Evolutionary conservation across 53 echinoderm and acorn worm species (phyloP).

Genomic region (Holothuria leucospilota): DNA sequence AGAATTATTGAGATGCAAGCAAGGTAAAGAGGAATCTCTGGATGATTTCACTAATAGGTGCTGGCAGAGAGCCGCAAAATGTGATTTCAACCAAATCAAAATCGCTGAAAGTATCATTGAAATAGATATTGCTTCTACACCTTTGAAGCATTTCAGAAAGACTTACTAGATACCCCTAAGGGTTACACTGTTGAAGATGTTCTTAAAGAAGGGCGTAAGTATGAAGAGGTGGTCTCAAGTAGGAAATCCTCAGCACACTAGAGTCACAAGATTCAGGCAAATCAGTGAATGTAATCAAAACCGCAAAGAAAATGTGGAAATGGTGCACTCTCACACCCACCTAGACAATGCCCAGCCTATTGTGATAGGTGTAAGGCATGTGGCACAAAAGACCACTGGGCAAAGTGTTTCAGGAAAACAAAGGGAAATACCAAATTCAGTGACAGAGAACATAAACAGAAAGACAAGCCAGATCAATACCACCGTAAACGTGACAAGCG

Average conservation of each 20-base stretch:
- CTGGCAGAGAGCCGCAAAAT: too few species aligned
- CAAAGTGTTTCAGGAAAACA: too few species aligned
- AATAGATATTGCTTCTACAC: too few species aligned
- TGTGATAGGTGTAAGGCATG: conserved; percentile 62
- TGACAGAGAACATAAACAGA: background rate
- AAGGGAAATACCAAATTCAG: conserved; percentile 25
- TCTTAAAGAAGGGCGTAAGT: too few species aligned
- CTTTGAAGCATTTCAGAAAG: too few species aligned
- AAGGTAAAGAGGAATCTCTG: too few species aligned
- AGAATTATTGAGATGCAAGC: too few species aligned
- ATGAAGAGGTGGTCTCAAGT: conserved; percentile 62
- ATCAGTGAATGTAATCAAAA: conserved; percentile 29
- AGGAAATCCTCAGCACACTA: conserved; percentile 31
- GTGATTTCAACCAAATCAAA: too few species aligned
- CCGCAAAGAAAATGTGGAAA: conserved; percentile 42
- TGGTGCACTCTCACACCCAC: conserved; percentile 46
- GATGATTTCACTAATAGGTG: too few species aligned
- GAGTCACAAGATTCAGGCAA: background rate
- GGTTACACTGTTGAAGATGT: too few species aligned
- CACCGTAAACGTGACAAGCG: conserved; percentile 31
- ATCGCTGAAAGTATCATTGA: too few species aligned
- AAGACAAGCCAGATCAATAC: conserved; percentile 10
- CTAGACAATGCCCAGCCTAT: conserved; percentile 81
- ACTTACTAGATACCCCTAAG: too few species aligned
- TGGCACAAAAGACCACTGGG: conserved; percentile 61